Percentiles rank a stretch among this genome's conserved stretches.
These are phyloP conservation scores for Pseudois nayaur DNA, from an alignment of 2,113 vertebrate genomes.

Conservation along the genomic window DNA sequence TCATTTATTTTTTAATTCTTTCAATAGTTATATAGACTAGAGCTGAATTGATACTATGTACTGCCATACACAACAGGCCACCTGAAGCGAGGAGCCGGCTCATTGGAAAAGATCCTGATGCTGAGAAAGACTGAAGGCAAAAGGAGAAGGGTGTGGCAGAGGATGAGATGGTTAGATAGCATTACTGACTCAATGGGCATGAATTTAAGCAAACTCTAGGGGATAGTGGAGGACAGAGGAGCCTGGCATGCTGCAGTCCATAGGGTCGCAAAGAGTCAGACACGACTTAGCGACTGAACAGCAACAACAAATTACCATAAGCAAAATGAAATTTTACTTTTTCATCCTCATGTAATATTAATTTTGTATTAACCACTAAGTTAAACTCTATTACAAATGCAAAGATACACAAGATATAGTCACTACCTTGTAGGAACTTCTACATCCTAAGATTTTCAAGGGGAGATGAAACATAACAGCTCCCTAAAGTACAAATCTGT, in stretches of 20 bases:
- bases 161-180: neutral
- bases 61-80: neutral
- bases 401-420: neutral
- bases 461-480: neutral
- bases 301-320: neutral
- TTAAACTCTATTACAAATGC: neutral
- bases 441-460: neutral
- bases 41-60: neutral
- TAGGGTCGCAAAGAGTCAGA: neutral
- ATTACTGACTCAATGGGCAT: neutral
- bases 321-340: neutral
- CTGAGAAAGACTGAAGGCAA: neutral
- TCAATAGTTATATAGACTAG: neutral
- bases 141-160: neutral
- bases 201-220: neutral
- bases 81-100: rapidly evolving
- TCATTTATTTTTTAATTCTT: neutral
- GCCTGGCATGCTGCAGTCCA: neutral
- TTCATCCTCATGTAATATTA: neutral
- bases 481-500: neutral
- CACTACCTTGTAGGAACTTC: neutral
- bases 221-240: neutral
- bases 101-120: neutral
- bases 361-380: neutral
- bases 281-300: neutral